phyloP scores from a whole-genome alignment of 2,797 vertebrate genomes.

The Aphelocoma californica region DNA sequence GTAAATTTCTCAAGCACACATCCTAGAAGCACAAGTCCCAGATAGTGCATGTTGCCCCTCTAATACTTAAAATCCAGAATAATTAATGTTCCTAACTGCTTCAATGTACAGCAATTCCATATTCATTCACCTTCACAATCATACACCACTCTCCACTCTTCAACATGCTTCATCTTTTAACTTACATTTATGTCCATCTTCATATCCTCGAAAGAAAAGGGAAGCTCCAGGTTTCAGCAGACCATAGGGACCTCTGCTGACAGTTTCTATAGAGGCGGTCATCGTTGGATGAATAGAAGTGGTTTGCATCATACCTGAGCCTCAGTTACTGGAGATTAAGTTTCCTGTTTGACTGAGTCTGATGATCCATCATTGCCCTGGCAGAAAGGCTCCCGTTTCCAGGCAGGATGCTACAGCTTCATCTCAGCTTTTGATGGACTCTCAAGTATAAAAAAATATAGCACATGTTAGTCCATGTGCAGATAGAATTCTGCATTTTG shows the following conservation, averaged over 20 bases:
- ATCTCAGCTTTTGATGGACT: background rate
- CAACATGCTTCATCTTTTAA: background rate
- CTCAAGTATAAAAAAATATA: background rate
- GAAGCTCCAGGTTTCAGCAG: background rate
- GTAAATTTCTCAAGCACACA: background rate
- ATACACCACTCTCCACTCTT: fast-evolving
- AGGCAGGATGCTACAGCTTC: background rate
- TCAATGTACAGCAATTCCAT: background rate
- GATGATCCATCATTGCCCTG: background rate
- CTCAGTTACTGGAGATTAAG: background rate
- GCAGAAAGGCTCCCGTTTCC: background rate
- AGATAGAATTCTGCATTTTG: background rate
- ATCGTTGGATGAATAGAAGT: background rate
- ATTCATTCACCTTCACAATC: background rate
- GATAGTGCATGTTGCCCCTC: background rate
- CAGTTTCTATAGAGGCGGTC: background rate
- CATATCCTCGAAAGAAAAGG: background rate
- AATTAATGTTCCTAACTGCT: background rate
- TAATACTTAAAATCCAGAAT: background rate
- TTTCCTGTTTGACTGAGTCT: background rate
- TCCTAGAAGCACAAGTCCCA: background rate
- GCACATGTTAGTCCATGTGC: background rate
- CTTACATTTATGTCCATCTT: background rate
- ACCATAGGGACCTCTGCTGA: slow-evolving; percentile 39
- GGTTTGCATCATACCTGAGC: background rate